Evolutionary conservation across 2,113 vertebrate genomes (phyloP), one percentile per base, ranked within the genome.

Genomic region (Ceratotherium simum): DNA sequence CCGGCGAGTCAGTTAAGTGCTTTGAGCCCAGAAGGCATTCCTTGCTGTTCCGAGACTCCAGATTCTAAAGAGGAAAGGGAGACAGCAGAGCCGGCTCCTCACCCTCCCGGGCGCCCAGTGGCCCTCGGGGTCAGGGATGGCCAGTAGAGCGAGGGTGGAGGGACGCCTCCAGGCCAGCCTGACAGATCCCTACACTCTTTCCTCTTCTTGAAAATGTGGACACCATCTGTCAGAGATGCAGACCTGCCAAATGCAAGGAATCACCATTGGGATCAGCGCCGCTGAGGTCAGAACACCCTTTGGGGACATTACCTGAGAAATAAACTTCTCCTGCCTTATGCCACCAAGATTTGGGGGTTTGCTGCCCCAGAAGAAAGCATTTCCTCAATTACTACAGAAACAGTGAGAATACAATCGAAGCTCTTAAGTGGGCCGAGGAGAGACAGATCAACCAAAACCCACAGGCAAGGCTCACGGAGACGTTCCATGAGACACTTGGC

Each of bases 391-490:
- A 56, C 36, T 7, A 12, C 10, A 17, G 20, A 29, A 72, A 62
- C 29, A 39, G 39, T 0, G 14, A 27, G 2, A 4, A 58, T 0
- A 16, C 7, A 2, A 39, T 17, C 3, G 8, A 67, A 8, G 39
- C 10, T 42, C 46, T 27, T 18, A 4, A 0, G 60, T 5, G 2
- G 36, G 21, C 42, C 3, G 0, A 75, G 39, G 48, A 75, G 33
- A 29, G 0, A 0, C 0, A 3, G 42, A 29, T 9, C 8, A 36
- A 13, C 12, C 6, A 14, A 48, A 29, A 13, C 4, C 12, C 69
- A 83, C 5, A 11, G 81, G 67, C 23, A 5, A 7, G 64, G 65
- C 3, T 36, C 2, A 1, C 27, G 58, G 29, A 65, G 39, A 23
- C 14, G 5, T 1, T 36, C 10, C 7, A 13, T 9, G 17, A 21